Evolutionary conservation across 2,113 vertebrate species (phyloP), one percentile per base, ranked within the genome.

Genomic region (Anhinga anhinga): DNA sequence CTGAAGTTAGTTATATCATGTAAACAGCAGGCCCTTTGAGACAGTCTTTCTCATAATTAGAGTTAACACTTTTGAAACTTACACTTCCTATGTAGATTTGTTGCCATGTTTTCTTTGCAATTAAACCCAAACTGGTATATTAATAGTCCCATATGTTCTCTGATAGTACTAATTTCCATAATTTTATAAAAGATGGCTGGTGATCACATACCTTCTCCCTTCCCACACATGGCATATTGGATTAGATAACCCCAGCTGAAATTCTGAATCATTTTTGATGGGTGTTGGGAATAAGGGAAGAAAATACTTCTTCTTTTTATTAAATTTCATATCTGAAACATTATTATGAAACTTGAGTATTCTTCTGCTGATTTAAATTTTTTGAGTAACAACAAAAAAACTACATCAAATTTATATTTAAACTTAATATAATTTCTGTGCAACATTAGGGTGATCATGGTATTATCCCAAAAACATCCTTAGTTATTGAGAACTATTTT

Each of bases 101-200:
- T 77, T 88, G 66, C 0, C 0, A 80, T 49, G 23, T 83, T 95
- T 97, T 83, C 72, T 45, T 20, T 86, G 59, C 45, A 88, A 61
- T 81, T 78, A 86, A 86, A 36, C 7, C 20, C 50, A 45, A 81
- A 91, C 34, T 65, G 15, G 42, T 87, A 25, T 70, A 86, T 91
- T 96, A 95, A 86, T 89, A 58, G 45, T 62, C 63, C 77, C 83
- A 89, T 89, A 94, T 94, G 67, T 95, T 95, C 72, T 84, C 67
- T 83, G 40, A 86, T 86, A 70, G 49, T 62, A 77, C 20, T 70
- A 27, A 86, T 83, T 86, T 58, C 30, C 11, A 7, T 56, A 83
- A 91, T 77, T 84, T 81, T 58, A 40, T 86, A 62, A 61, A 92
- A 81, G 67, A n/a, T 70, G 17, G 16, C 16, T 78, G 34, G 36